Base-by-base conservation (phyloP, 2,797 vertebrate species). In the Macrochelys suwanniensis region DNA sequence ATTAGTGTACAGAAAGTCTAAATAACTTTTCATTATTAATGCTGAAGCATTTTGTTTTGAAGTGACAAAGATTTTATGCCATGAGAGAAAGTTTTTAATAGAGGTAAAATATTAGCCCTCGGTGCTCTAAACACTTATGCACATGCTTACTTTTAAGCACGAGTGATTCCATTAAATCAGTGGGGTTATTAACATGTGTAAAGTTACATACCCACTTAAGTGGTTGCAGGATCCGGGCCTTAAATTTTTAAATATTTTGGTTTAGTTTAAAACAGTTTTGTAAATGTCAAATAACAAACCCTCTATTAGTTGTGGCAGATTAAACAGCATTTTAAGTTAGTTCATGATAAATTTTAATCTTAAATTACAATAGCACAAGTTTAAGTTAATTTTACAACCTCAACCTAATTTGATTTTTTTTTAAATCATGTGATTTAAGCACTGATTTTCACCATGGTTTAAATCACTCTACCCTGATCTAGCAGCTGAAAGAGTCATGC, bases 181-280 rank as follows among this genome's bases (percentile, higher is more conserved):
- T 2, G n/a, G 10, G 50, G 4, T 1, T 9, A 42, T 1, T 9
- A 1, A 45, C 21, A 57, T 10, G 25, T 50, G 84, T 47, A 47
- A 76, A 61, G 50, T 31, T 26, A 42, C 0, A 0, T 65, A 78
- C 2, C 25, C 15, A 31, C 6, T 23, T 45, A 85, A 85, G 50
- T 59, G 82, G 28, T 89, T 61, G 37, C 0, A 81, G 1, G 8
- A 85, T 42, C 19, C 87, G 87, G 85, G 74, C 3, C 5, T 78
- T 78, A 80, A 25, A 80, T 50, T 1, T 7, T 82, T 13, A 57
- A 57, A 8, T 71, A 17, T 50, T 61, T 82, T 61, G 33, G 0
- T 77, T 74, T 4, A 2, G 6, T 82, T 3, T 79, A 15, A 57
- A 7, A 89, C 53, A 68, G 8, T 4, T 28, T 68, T 68, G 17